Evolutionary conservation across 2,888 invertebrate species (phyloP), one percentile per base, ranked within the genome.

Genomic region (Rhagium mordax): DNA sequence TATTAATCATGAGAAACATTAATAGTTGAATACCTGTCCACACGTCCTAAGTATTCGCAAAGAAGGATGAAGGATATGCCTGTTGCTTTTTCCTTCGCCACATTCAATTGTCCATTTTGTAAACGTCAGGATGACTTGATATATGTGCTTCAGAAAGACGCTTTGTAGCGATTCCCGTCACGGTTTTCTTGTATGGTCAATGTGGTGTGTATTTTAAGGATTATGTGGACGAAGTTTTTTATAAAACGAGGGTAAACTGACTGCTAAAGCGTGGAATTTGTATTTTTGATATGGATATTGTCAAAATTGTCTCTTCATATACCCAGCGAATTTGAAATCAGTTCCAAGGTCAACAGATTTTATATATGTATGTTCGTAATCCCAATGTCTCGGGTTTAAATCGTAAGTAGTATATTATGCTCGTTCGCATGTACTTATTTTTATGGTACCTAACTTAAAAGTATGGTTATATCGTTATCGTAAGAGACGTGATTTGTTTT

Each of bases 21-120:
- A 76, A 79, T 71, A 75, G 77, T 71, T 79, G 76, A 79, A 81
- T 82, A 75, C 78, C 81, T 81, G 81, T 82, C 82, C 81, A 81
- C 82, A 82, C 82, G 79, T 82, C 77, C 78, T 76, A 81, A 82
- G 81, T 81, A 82, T 82, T 81, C 81, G 78, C 78, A 74, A 77
- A 78, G 76, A 75, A 78, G 77, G 74, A 75, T 75, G 76, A 75
- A 78, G 77, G 74, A 75, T 75, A 67, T 76, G 74, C 79, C 78
- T 76, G 76, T 78, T 78, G 79, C 78, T 74, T 79, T 75, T 72
- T 75, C 60, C 74, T 74, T 72, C 70, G 79, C 78, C 78, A 76
- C 79, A 55, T 65, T 75, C 78, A 73, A 81, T 81, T 78, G 79
- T 79, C 71, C 75, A 74, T 71, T 75, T 71, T 62, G 51, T 67